A percentile compares a stretch with the other conserved stretches of the same genome.
Evolutionary conservation across 2,113 vertebrate species (phyloP).

Genomic region (Larimichthys polyactis): DNA sequence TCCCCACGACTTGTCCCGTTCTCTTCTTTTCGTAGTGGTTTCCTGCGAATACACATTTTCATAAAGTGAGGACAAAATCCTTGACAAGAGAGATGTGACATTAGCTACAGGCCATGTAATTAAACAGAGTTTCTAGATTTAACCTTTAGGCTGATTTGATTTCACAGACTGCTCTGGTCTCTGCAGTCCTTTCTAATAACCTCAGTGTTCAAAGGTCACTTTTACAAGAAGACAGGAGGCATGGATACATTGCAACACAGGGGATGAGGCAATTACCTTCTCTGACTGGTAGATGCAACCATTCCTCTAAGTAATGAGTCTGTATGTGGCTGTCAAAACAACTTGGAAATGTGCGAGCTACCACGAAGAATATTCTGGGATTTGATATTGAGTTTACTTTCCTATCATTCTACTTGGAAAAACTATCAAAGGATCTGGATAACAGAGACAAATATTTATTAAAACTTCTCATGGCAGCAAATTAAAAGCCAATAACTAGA

Average conservation of each 20-base stretch:
- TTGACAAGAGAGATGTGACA: conserved; percentile 33
- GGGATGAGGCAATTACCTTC: conserved; percentile 70
- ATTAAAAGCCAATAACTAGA: no score
- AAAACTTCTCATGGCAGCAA: no score
- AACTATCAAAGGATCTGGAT: no score
- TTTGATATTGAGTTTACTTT: no score
- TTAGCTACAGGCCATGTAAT: conserved; percentile 64
- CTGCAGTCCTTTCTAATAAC: conserved; percentile 75
- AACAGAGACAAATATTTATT: no score
- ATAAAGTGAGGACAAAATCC: conserved; percentile 51
- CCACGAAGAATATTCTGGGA: no score
- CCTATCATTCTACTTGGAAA: no score
- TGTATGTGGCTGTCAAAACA: conserved; percentile 64
- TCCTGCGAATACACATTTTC: conserved; percentile 84
- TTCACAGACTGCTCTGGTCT: conserved; percentile 58
- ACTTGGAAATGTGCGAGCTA: conserved; percentile 37
- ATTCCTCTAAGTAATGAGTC: conserved; percentile 62
- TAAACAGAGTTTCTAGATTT: conserved; percentile 65
- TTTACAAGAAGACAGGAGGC: conserved; percentile 64
- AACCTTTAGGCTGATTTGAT: conserved; percentile 74
- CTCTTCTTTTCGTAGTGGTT: conserved; percentile 97
- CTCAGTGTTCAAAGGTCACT: conserved; percentile 77
- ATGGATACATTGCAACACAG: conserved; percentile 66
- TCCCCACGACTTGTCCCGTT: conserved; percentile 94
- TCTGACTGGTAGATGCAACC: conserved; percentile 62